Conservation (phyloP, 2,888 invertebrate genomes). For the Brachypterus glaber region DNA sequence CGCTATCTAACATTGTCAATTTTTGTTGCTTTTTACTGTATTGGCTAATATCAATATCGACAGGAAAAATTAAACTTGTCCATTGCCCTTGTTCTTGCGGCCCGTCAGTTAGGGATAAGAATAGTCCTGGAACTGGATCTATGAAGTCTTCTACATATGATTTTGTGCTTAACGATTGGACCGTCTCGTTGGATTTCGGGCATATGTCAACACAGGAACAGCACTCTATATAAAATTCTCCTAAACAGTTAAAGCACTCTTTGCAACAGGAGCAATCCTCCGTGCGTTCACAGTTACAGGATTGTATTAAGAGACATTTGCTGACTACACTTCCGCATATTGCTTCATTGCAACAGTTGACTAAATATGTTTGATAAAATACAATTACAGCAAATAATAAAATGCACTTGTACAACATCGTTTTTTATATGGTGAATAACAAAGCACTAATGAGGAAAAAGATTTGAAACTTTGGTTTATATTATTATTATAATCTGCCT, state of each 20-base stretch:
- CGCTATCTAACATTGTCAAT: slow-evolving; percentile 46
- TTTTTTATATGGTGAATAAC: too few species aligned
- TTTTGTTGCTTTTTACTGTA: slow-evolving; percentile 38
- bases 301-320: slow-evolving; percentile 14
- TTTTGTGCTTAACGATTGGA: slow-evolving; percentile 60
- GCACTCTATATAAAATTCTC: slow-evolving; percentile 10
- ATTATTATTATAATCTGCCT: too few species aligned
- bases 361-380: too few species aligned
- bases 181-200: slow-evolving; percentile 68
- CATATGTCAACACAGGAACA: slow-evolving; percentile 57
- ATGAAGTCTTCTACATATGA: slow-evolving; percentile 79
- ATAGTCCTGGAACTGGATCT: slow-evolving; percentile 75
- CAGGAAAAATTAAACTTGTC: slow-evolving; percentile 74
- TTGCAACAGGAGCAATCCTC: slow-evolving; percentile 13
- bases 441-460: too few species aligned
- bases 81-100: slow-evolving; percentile 80
- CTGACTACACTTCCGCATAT: slow-evolving; percentile 15
- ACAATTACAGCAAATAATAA: too few species aligned
- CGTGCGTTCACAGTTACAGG: slow-evolving; percentile 10
- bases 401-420: too few species aligned
- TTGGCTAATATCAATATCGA: slow-evolving; percentile 60
- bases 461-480: too few species aligned
- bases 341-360: slow-evolving; percentile 12
- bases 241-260: slow-evolving; percentile 14
- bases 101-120: slow-evolving; percentile 70